phyloP scores from a whole-genome alignment of 1,140 invertebrate genomes.

The Nasonia vitripennis region DNA sequence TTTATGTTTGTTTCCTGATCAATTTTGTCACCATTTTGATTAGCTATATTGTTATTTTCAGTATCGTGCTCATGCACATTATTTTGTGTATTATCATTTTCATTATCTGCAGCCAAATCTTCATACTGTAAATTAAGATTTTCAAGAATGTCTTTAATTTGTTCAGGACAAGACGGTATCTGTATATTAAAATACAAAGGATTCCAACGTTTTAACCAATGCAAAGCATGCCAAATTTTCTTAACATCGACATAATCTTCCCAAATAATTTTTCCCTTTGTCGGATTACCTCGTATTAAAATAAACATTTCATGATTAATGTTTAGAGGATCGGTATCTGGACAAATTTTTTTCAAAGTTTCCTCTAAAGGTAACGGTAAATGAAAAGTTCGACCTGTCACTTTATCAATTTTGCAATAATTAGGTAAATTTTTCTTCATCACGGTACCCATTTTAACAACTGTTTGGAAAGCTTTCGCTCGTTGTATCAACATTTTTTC shows the following conservation, averaged over 20 bases:
- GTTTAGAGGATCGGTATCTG: conserved; percentile 54
- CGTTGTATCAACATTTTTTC: conserved; percentile 63
- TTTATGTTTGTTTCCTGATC: neutral
- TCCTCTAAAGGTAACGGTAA: conserved; percentile 63
- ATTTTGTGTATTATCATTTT: neutral
- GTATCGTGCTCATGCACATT: neutral
- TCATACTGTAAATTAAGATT: neutral
- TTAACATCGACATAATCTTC: conserved; percentile 14
- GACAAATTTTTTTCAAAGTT: conserved; percentile 59
- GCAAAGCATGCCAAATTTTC: conserved; percentile 8
- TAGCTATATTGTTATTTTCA: neutral
- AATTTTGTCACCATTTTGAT: neutral
- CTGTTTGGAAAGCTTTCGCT: conserved; percentile 66
- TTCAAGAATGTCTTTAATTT: conserved; percentile 35
- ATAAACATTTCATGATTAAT: conserved; percentile 45
- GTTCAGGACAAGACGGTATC: conserved; percentile 48
- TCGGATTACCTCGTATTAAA: conserved; percentile 51
- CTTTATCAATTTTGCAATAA: conserved; percentile 58
- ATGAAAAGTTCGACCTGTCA: conserved; percentile 65
- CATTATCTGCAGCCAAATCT: too few relatives aligned
- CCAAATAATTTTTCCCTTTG: conserved; percentile 25
- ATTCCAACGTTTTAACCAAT: conserved; percentile 23
- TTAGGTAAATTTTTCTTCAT: conserved; percentile 61
- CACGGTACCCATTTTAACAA: conserved; percentile 59
- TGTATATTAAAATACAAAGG: conserved; percentile 54